Percentiles rank a stretch among this genome's conserved stretches.
Evolutionary conservation across 2,797 vertebrate species (phyloP).

Genomic region (Aplochiton taeniatus): DNA sequence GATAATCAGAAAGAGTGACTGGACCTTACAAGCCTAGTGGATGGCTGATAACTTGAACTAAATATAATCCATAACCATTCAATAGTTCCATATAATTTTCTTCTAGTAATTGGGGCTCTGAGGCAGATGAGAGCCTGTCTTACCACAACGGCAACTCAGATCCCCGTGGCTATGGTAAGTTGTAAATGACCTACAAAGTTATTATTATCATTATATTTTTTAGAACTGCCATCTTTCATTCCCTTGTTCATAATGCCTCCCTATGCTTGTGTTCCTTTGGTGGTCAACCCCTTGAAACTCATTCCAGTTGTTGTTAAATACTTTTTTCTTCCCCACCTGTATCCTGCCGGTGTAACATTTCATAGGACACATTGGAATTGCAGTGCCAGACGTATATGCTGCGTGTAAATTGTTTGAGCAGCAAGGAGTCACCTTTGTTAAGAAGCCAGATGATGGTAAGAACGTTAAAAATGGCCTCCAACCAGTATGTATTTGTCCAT

Average conservation of each 20-base stretch:
- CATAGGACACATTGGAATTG: conserved; percentile 94
- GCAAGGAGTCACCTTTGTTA: conserved; percentile 92
- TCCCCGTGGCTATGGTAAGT: conserved; percentile 92
- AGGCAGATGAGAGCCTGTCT: conserved; percentile 84
- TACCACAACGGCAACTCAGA: conserved; percentile 97
- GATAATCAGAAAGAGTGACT: too few species aligned
- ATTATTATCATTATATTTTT: neutral
- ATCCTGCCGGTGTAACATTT: conserved; percentile 1
- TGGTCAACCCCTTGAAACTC: too few species aligned
- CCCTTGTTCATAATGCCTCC: too few species aligned
- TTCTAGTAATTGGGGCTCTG: conserved; percentile 95
- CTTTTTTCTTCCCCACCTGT: conserved; percentile 1
- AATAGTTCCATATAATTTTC: conserved; percentile 17
- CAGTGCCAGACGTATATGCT: conserved; percentile 89
- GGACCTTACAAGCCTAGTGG: neutral
- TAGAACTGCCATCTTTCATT: neutral
- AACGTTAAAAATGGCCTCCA: neutral
- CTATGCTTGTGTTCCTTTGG: neutral
- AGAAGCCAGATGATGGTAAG: conserved; percentile 95
- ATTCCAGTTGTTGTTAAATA: neutral
- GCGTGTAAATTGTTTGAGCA: conserved; percentile 96
- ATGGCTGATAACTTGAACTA: neutral
- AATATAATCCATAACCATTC: conserved; percentile 22
- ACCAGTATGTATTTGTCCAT: neutral
- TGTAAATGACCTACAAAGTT: too few species aligned